Percentiles rank a stretch among this genome's conserved stretches.
Conservation (phyloP, 2,113 vertebrate genomes). For the Thamnaconus septentrionalis region DNA sequence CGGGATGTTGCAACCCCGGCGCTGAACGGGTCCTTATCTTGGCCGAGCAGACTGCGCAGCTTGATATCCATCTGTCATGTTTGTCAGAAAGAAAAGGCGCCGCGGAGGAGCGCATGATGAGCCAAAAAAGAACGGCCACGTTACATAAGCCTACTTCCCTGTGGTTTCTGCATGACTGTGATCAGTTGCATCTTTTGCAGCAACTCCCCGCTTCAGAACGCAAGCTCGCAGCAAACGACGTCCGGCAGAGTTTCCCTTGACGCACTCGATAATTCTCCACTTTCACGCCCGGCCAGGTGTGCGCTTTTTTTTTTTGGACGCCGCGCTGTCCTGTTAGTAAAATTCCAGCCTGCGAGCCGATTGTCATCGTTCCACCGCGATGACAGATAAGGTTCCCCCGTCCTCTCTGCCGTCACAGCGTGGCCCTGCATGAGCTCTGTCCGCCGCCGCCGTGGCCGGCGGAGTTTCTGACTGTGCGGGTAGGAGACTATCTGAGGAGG, state of each 20-base stretch:
- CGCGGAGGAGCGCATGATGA: conserved; percentile 66
- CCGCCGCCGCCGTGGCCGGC: conserved; percentile 60
- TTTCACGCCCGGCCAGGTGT: conserved; percentile 26
- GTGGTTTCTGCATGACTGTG: conserved; percentile 55
- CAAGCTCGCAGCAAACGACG: neutral
- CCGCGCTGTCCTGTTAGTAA: conserved; percentile 12
- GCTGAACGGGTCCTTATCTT: conserved; percentile 79
- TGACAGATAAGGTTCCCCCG: conserved; percentile 65
- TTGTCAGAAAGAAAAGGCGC: conserved; percentile 78
- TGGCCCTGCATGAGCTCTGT: conserved; percentile 49
- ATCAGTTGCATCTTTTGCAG: conserved; percentile 40
- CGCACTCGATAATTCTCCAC: neutral
- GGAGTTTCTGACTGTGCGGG: conserved; percentile 47
- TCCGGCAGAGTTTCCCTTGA: conserved; percentile 2
- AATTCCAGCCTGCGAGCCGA: conserved; percentile 37
- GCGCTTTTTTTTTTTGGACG: conserved; percentile 5
- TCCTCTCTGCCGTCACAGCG: conserved; percentile 60
- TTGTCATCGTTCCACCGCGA: conserved; percentile 71
- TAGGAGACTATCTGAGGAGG: conserved; percentile 47
- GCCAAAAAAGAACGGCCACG: conserved; percentile 58
- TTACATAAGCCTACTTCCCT: conserved; percentile 64
- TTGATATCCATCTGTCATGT: conserved; percentile 83
- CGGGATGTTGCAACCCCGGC: conserved; percentile 80
- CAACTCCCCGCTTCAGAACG: conserved; percentile 13
- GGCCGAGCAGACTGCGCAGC: conserved; percentile 72